Base-by-base conservation (phyloP, 2,113 vertebrate species). In the Lamprotornis superbus region DNA sequence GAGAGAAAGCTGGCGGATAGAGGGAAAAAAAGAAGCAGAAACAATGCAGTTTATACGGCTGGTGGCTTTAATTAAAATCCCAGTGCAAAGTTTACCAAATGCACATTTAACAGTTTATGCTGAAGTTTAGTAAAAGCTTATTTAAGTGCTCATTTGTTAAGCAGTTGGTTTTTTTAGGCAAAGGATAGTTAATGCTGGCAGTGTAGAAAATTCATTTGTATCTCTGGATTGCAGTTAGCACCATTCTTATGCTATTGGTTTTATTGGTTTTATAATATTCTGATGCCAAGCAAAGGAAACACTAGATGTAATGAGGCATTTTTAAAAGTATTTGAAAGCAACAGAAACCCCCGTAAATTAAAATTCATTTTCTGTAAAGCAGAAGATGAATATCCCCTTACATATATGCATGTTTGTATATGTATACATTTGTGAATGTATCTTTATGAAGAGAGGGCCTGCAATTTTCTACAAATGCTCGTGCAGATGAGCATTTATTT, bases 11-110 rank as follows among this genome's bases (percentile, higher is more conserved):
- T 87, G 57, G 81, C 35, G 59, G 55, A 37, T 50, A 17, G 1
- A 9, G 25, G 15, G 37, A 4, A 9, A 31, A 31, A 31, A 28
- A 59, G 64, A 33, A 28, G 4, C 24, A 59, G 94, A 60, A 90
- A 69, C 68, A 85, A 89, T 47, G 57, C 61, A 11, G 10, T 55
- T 91, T n/a, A 37, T 70, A 13, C 0, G 24, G 39, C 55, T 9
- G 5, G 21, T 73, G 74, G 57, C 73, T 95, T 94, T 90, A 75
- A 94, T 95, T 89, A 89, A 93, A 97, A 87, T 33, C 40, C 13
- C 21, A 40, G 44, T 31, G 42, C 27, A 92, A 83, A 78, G 46
- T 69, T 83, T 73, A 81, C 52, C 5, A 2, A 89, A 59, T 35
- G 35, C 9, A 50, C 4, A 2, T n/a, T 25, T 40, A 21, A 9